Evolutionary conservation across 2,113 vertebrate genomes (phyloP).

Genomic region (Equus przewalskii): DNA sequence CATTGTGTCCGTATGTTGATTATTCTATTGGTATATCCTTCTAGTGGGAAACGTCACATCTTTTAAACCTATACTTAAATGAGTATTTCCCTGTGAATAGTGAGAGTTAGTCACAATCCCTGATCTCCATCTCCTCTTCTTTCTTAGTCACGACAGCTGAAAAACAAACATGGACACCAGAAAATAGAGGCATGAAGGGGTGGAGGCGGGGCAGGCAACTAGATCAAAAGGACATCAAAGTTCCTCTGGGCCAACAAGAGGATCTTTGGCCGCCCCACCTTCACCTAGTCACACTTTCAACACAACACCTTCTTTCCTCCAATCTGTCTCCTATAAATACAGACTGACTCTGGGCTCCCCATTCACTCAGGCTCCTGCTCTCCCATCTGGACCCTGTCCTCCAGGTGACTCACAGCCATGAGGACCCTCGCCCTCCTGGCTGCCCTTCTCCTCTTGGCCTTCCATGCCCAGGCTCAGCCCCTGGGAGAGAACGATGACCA

Average conservation of each 20-base stretch:
- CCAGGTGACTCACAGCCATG: no score
- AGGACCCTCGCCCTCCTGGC: no score
- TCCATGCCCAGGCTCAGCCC: no score
- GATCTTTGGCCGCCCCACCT: background rate
- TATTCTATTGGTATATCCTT: background rate
- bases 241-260: background rate
- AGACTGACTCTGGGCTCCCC: no score
- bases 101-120: background rate
- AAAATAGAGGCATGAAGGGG: background rate
- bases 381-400: no score
- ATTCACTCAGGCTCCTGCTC: no score
- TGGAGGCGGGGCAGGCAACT: background rate
- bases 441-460: no score
- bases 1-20: fast-evolving
- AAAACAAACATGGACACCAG: background rate
- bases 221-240: background rate
- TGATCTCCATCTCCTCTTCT: background rate
- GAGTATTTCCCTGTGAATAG: background rate
- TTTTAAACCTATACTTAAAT: no score
- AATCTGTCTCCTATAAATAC: no score
- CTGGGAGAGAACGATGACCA: no score
- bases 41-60: background rate
- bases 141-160: background rate
- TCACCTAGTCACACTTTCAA: no score
- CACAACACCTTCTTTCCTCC: background rate